Conservation (phyloP, 2,888 invertebrate species). For the Cosmopolites sordidus region DNA sequence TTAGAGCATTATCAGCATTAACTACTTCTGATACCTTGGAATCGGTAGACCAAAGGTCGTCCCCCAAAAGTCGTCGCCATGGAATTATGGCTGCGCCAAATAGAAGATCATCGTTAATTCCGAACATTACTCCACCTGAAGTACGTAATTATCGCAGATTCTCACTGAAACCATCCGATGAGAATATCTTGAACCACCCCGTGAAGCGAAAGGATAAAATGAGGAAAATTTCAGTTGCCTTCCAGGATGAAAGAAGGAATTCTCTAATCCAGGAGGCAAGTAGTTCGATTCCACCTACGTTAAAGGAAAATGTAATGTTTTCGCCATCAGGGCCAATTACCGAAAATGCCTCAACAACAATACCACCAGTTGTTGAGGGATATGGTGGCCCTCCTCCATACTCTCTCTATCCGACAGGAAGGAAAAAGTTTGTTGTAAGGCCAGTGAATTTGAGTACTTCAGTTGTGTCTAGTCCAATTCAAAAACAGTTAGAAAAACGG, state of each 20-base stretch:
- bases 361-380: neutral
- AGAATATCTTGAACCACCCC: conserved; percentile 24
- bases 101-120: conserved; percentile 36
- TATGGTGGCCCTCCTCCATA: conserved; percentile 14
- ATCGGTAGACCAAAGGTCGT: conserved; percentile 15
- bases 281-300: conserved; percentile 17
- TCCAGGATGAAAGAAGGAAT: conserved; percentile 18
- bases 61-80: conserved; percentile 27
- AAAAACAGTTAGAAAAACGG: conserved; percentile 31
- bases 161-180: conserved; percentile 37
- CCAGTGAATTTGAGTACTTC: conserved; percentile 12
- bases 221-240: conserved; percentile 18
- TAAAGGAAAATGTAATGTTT: conserved; percentile 16
- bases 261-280: conserved; percentile 16
- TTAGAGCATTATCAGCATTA: conserved; percentile 71
- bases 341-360: neutral
- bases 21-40: conserved; percentile 44
- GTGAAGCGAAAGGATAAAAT: conserved; percentile 14
- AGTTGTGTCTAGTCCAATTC: conserved; percentile 28
- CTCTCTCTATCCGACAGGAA: conserved; percentile 9
- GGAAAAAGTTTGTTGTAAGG: conserved; percentile 17
- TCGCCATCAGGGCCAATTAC: neutral
- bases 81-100: conserved; percentile 27
- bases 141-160: conserved; percentile 31
- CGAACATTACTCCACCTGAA: conserved; percentile 18